phyloP scores from a whole-genome alignment of 2,888 invertebrate genomes.

The Melipona beecheii region DNA sequence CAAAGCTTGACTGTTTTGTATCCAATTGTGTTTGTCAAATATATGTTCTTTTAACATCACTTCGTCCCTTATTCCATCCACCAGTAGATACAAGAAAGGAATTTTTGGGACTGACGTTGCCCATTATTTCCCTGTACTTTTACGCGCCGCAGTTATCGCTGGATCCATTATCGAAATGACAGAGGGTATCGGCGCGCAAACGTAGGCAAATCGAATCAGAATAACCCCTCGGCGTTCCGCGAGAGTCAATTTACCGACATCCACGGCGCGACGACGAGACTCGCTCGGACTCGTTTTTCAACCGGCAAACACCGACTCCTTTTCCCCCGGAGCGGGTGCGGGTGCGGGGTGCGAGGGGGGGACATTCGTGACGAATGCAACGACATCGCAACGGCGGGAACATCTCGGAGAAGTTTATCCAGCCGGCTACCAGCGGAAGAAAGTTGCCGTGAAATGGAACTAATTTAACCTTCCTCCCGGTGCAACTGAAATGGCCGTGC shows the following conservation, averaged over 20 bases:
- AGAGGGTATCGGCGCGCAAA: too few relatives aligned
- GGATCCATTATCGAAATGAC: too few relatives aligned
- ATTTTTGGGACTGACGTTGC: too few relatives aligned
- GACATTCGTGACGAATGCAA: slow-evolving; percentile 43
- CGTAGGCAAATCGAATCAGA: too few relatives aligned
- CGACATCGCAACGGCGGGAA: slow-evolving; percentile 11
- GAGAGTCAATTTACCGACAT: slow-evolving; percentile 28
- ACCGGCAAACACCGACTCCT: background rate
- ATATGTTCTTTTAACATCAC: too few relatives aligned
- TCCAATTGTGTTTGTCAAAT: too few relatives aligned
- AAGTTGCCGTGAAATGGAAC: slow-evolving; percentile 61
- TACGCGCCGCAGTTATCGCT: too few relatives aligned
- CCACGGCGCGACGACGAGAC: background rate
- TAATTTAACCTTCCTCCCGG: slow-evolving; percentile 60
- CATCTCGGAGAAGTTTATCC: slow-evolving; percentile 50
- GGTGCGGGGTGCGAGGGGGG: background rate
- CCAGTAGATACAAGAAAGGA: too few relatives aligned
- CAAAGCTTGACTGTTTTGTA: too few relatives aligned
- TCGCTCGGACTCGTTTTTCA: slow-evolving; percentile 16
- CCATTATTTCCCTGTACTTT: too few relatives aligned
- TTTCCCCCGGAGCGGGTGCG: background rate
- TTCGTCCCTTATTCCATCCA: too few relatives aligned
- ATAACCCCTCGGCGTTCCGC: too few relatives aligned
- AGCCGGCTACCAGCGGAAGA: slow-evolving; percentile 33
- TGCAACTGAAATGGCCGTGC: slow-evolving; percentile 36